Evolutionary conservation across 2,113 vertebrate species (phyloP).

Genomic region (Fukomys damarensis): DNA sequence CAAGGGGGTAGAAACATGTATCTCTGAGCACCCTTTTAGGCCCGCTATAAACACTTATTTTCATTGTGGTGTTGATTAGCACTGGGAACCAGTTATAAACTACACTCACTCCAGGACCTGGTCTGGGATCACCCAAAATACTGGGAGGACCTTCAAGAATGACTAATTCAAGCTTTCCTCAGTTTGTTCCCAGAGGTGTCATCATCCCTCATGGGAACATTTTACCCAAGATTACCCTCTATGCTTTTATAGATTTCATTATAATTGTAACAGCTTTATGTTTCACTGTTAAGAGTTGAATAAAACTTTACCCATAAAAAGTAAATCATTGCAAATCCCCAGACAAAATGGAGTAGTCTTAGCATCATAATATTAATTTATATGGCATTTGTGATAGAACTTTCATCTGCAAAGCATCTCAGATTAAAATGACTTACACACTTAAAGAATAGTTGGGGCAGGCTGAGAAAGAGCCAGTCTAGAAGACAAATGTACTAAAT

Average conservation of each 20-base stretch:
- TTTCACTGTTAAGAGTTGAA: slow-evolving; percentile 76
- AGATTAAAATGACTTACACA: slow-evolving; percentile 66
- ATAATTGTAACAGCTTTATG: slow-evolving; percentile 76
- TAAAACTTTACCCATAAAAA: slow-evolving; percentile 80
- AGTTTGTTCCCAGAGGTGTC: neutral
- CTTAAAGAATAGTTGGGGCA: slow-evolving; percentile 45
- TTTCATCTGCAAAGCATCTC: slow-evolving; percentile 63
- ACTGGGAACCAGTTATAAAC: neutral
- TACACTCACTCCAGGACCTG: neutral
- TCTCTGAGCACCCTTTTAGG: neutral
- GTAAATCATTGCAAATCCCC: slow-evolving; percentile 76
- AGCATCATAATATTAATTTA: slow-evolving; percentile 75
- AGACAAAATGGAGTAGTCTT: slow-evolving; percentile 75
- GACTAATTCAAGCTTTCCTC: slow-evolving; percentile 21
- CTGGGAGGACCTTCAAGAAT: neutral
- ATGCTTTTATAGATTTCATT: slow-evolving; percentile 75
- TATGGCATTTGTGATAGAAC: slow-evolving; percentile 1
- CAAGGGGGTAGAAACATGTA: neutral
- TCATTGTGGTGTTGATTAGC: neutral
- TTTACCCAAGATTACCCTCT: slow-evolving; percentile 29
- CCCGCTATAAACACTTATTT: neutral
- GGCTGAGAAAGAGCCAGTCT: slow-evolving; percentile 38
- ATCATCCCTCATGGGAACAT: neutral
- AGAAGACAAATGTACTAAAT: slow-evolving; percentile 56
- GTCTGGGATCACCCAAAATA: neutral